A percentile compares a stretch with the other conserved stretches of the same genome.
These are phyloP conservation scores for Axis porcinus DNA, from an alignment of 2,113 vertebrate genomes.

Conservation along the genomic window DNA sequence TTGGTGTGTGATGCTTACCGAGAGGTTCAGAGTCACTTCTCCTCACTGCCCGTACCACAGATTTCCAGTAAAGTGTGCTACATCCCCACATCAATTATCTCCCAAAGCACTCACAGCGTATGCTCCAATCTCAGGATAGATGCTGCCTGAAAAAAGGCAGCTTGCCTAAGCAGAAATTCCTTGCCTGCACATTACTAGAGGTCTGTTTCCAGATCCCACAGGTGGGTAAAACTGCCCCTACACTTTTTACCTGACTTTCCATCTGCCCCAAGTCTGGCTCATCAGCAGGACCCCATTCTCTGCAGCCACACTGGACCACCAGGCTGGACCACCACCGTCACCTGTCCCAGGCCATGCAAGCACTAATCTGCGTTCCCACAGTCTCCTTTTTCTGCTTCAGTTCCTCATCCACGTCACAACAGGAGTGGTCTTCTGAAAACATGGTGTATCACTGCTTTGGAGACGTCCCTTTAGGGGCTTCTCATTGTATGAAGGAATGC, in stretches of 20 bases:
- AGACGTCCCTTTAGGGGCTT: neutral
- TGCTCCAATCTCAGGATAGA: neutral
- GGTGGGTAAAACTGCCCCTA: neutral
- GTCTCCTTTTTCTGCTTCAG: too few relatives aligned
- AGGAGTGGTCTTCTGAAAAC: neutral
- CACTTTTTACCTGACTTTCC: neutral
- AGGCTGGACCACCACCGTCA: neutral
- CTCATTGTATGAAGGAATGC: neutral
- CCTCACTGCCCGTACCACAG: neutral
- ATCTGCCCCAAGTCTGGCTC: neutral
- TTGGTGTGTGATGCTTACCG: neutral
- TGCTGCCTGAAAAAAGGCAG: neutral
- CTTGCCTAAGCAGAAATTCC: neutral
- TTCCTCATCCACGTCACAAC: neutral
- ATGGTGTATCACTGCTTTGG: fast-evolving
- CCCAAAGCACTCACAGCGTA: neutral
- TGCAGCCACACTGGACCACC: neutral
- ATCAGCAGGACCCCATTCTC: neutral
- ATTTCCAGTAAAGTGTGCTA: neutral
- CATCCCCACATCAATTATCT: neutral
- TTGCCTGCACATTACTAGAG: neutral
- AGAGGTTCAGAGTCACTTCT: neutral
- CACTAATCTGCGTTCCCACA: fast-evolving
- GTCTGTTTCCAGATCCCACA: neutral
- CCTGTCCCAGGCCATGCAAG: fast-evolving